These are phyloP conservation scores for Meda fulgida DNA, from an alignment of 2,797 vertebrate species.

Conservation along the genomic window DNA sequence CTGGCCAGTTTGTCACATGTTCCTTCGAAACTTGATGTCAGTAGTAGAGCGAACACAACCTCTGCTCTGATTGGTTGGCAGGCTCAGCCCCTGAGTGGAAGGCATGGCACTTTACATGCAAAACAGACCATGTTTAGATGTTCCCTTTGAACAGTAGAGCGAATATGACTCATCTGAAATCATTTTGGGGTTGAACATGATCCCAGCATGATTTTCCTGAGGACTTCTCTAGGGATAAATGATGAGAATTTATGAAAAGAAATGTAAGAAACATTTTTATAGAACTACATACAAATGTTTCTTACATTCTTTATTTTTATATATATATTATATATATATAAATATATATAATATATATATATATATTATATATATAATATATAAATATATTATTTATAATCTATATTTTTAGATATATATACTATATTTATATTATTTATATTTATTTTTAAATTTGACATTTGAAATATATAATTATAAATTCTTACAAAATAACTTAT, in stretches of 20 bases:
- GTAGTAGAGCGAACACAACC: background rate
- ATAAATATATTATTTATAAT: too few relatives aligned
- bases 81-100: background rate
- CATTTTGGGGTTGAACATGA: background rate
- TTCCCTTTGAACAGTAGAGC: background rate
- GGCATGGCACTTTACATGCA: background rate
- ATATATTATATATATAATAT: too few relatives aligned
- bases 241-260: background rate
- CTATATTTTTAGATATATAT: too few relatives aligned
- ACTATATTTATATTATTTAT: too few relatives aligned
- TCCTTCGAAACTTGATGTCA: conserved; percentile 22
- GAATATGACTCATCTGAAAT: background rate
- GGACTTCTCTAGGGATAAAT: background rate
- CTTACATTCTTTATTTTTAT: background rate
- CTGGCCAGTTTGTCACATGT: conserved; percentile 1
- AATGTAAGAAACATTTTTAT: background rate
- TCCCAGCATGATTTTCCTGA: background rate
- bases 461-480: too few relatives aligned
- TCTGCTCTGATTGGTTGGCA: conserved; percentile 24
- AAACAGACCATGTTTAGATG: conserved; percentile 29
- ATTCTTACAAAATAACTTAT: too few relatives aligned
- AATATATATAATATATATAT: too few relatives aligned
- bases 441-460: too few relatives aligned
- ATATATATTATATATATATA: too few relatives aligned
- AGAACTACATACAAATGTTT: background rate